Conservation (phyloP, 2,888 invertebrate species). For the Ophraella communa region DNA sequence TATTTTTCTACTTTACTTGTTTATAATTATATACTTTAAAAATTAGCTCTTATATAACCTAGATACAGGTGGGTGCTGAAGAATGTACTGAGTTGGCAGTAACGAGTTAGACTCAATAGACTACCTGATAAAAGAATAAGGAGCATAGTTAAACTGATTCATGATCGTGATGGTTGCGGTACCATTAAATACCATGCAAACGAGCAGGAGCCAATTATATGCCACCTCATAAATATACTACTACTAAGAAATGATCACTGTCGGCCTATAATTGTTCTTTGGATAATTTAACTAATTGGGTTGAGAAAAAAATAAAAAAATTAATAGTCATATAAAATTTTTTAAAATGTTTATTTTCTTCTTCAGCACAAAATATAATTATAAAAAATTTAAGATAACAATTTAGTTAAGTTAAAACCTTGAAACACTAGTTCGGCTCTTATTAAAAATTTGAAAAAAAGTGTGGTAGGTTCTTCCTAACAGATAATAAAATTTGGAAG, state of each 20-base stretch:
- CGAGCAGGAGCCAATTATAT: conserved; percentile 56
- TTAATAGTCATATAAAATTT: too few relatives aligned
- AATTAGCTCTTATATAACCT: conserved; percentile 39
- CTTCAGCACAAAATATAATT: too few relatives aligned
- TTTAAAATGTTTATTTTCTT: too few relatives aligned
- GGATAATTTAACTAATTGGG: neutral
- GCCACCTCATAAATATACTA: conserved; percentile 53
- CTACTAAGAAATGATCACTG: conserved; percentile 11
- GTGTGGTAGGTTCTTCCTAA: too few relatives aligned
- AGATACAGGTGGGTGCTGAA: conserved; percentile 51
- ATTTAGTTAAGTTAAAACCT: too few relatives aligned
- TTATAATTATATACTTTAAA: conserved; percentile 21
- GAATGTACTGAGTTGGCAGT: conserved; percentile 40
- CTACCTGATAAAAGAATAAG: conserved; percentile 56
- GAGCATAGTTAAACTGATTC: conserved; percentile 55
- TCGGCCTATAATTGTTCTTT: neutral
- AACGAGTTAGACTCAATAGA: conserved; percentile 51
- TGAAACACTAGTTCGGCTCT: too few relatives aligned
- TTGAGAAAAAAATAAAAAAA: neutral
- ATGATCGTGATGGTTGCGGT: conserved; percentile 49
- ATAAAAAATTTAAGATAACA: too few relatives aligned
- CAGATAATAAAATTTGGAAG: too few relatives aligned
- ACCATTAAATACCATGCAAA: conserved; percentile 56
- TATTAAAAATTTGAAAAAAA: too few relatives aligned
- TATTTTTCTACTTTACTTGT: too few relatives aligned